Base-by-base conservation (phyloP, 2,113 vertebrate genomes). In the Grammomys dolichurus region DNA sequence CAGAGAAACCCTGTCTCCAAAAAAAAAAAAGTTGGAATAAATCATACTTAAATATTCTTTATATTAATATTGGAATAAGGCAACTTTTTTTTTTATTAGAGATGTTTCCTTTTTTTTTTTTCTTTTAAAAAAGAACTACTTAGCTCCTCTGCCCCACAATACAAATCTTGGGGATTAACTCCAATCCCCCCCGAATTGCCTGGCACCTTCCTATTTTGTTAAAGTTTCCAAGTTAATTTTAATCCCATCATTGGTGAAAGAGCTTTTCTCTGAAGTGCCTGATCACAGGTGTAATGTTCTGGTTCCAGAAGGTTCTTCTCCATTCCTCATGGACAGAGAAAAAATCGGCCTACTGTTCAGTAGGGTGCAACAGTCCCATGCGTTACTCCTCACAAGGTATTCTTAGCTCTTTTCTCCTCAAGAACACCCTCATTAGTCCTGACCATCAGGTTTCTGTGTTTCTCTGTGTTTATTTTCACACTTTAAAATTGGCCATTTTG, bases 201-300 rank as follows among this genome's bases (percentile, higher is more conserved):
- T 40, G 33, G 5, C 92, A 60, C 46, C 36, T 91, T 80, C 48
- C 9, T 78, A 75, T 89, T 90, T 89, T 93, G 22, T 73, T 87
- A 87, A 93, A 86, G 90, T 90, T 58, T 80, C 51, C 78, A 90
- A 89, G 90, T 92, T 90, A 92, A 95, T 96, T 95, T 95, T 86
- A 86, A 73, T 92, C 81, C 36, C 72, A 87, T 91, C 92, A 86
- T 93, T 93, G 69, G 16, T 84, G 94, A 85, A 40, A 91, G 0
- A 90, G 19, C 33, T 54, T 96, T 95, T 95, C 81, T 93, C 92
- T 51, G 72, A 96, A 82, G 65, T 75, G 87, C 43, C 91, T 75
- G 40, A 56, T 93, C 28, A 36, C 31, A 22, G 60, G 46, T 88
- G 1, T 73, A 72, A 65, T 51, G 81, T 36, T 90, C 88, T 90